Evolutionary conservation across 2,888 invertebrate species (phyloP).

Genomic region (Syrphus vitripennis): DNA sequence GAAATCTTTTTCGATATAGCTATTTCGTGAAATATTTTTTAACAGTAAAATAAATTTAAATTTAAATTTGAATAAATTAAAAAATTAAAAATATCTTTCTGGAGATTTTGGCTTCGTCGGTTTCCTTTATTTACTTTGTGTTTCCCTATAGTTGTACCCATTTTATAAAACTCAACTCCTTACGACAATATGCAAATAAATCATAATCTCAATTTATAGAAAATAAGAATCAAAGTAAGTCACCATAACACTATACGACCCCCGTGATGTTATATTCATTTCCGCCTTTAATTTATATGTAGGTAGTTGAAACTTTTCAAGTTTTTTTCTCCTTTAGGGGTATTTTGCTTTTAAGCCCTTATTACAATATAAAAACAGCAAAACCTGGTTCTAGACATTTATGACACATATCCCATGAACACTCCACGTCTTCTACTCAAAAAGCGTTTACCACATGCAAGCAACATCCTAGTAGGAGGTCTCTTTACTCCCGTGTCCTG

Average conservation of each 20-base stretch:
- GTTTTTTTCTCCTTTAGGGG: not conserved
- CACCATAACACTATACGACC: not conserved
- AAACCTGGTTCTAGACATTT: not conserved
- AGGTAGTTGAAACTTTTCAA: conserved; percentile 9
- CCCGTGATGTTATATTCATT: conserved; percentile 3
- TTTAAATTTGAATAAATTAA: too few relatives aligned
- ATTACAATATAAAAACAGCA: not conserved
- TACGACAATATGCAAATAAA: too few relatives aligned
- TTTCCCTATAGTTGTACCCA: too few relatives aligned
- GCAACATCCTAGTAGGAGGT: conserved; percentile 22
- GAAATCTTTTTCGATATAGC: too few relatives aligned
- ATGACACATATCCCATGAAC: not conserved
- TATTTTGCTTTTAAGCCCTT: not conserved
- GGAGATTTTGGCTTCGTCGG: too few relatives aligned
- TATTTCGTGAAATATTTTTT: too few relatives aligned
- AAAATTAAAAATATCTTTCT: too few relatives aligned
- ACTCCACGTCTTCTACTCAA: not conserved
- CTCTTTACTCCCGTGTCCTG: conserved; percentile 12
- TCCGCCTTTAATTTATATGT: not conserved
- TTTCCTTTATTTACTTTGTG: too few relatives aligned
- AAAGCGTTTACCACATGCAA: not conserved
- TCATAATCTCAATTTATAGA: too few relatives aligned
- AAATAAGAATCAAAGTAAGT: not conserved
- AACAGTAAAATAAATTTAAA: too few relatives aligned
- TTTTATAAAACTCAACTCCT: too few relatives aligned